Percentiles rank a stretch among this genome's conserved stretches.
Conservation (phyloP, 2,888 invertebrate genomes). For the Orthosia gracilis region DNA sequence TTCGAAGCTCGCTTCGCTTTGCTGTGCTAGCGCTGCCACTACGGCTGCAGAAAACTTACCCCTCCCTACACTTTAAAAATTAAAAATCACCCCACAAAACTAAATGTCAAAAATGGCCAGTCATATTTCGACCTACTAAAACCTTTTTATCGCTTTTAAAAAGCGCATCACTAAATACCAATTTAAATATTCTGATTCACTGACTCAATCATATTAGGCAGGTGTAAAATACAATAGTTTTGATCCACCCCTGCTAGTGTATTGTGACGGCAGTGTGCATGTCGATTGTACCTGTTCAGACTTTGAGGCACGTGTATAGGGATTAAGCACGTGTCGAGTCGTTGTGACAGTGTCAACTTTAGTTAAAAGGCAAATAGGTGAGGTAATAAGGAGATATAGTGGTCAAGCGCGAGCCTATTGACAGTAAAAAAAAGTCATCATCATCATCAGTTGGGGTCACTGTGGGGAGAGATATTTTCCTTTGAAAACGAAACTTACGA, state of each 20-base stretch:
- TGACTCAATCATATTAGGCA: conserved; percentile 58
- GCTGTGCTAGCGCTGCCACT: no score
- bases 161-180: conserved; percentile 71
- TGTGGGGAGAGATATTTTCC: no score
- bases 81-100: neutral
- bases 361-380: neutral
- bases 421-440: no score
- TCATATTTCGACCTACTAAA: conserved; percentile 9
- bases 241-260: conserved; percentile 45
- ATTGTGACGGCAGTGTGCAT: conserved; percentile 19
- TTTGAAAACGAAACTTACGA: no score
- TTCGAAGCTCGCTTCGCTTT: no score
- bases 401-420: no score
- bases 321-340: conserved; percentile 57
- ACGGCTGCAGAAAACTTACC: no score
- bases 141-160: conserved; percentile 30
- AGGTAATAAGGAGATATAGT: no score
- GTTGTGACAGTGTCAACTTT: conserved; percentile 9
- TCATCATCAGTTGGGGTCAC: no score
- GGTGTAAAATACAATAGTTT: conserved; percentile 50
- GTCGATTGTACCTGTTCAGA: conserved; percentile 41
- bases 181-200: conserved; percentile 65
- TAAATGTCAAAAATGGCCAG: conserved; percentile 2
- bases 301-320: conserved; percentile 49
- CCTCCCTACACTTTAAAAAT: no score